These are phyloP conservation scores for Drosophila nannoptera DNA, from an alignment of 1,140 invertebrate species.

Conservation along the genomic window DNA sequence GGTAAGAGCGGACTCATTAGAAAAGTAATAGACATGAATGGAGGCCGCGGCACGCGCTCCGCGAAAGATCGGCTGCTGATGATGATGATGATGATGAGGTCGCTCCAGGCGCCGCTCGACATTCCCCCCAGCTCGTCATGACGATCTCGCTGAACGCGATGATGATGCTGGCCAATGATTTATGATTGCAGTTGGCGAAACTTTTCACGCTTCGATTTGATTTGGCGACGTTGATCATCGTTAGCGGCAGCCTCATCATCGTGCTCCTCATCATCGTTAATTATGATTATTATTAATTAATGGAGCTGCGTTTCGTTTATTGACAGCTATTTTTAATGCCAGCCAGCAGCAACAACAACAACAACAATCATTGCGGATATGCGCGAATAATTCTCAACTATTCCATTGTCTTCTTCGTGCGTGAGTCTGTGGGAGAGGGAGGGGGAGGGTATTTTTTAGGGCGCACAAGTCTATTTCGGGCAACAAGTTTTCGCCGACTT, in stretches of 20 bases:
- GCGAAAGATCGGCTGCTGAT: too few species aligned
- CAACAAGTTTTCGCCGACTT: neutral
- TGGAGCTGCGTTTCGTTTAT: constrained; percentile 40
- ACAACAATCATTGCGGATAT: constrained; percentile 73
- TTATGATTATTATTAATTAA: constrained; percentile 73
- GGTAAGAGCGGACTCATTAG: too few species aligned
- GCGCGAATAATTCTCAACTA: constrained; percentile 34
- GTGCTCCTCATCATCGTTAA: constrained; percentile 73
- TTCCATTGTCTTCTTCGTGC: constrained; percentile 17
- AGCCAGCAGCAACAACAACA: constrained; percentile 31
- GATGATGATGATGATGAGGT: too few species aligned
- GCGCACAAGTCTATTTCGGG: constrained; percentile 5
- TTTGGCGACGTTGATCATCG: constrained; percentile 14
- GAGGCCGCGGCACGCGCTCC: too few species aligned
- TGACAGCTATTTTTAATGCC: constrained; percentile 35
- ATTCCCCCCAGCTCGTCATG: too few species aligned
- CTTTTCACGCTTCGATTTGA: constrained; percentile 77
- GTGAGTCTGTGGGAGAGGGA: neutral
- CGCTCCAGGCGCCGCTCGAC: too few species aligned
- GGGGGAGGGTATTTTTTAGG: neutral
- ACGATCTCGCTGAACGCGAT: neutral
- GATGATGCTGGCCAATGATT: constrained; percentile 34
- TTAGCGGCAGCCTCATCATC: too few species aligned
- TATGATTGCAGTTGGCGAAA: constrained; percentile 34
- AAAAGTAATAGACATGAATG: too few species aligned